Conservation (phyloP, 2,797 vertebrate genomes). For the Lophotriccus pileatus region DNA sequence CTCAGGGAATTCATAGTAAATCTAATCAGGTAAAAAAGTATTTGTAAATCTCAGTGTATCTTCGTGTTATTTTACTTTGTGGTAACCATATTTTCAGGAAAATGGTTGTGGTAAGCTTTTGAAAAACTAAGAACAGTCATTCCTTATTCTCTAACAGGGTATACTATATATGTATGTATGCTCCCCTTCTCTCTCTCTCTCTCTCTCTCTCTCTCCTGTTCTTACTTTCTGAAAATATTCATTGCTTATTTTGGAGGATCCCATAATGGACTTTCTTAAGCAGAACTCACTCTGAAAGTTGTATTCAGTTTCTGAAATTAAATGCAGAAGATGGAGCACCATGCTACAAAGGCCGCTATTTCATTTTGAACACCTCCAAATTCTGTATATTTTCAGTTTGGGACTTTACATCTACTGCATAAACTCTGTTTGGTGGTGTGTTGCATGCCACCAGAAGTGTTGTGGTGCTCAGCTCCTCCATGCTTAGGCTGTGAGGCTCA, state of each 20-base stretch:
- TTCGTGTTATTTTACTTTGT: neutral
- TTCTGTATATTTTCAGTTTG: neutral
- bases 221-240: neutral
- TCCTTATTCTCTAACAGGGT: neutral
- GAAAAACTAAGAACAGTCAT: neutral
- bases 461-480: fast-evolving
- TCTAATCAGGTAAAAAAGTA: conserved; percentile 9
- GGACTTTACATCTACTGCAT: neutral
- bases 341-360: neutral
- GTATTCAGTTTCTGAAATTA: neutral
- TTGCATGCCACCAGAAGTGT: neutral
- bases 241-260: neutral
- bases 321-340: neutral
- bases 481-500: neutral
- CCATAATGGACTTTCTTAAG: neutral
- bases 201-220: neutral
- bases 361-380: neutral
- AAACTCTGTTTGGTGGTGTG: neutral
- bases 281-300: neutral
- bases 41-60: conserved; percentile 2
- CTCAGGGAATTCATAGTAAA: neutral
- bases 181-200: fast-evolving
- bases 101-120: neutral
- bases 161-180: neutral
- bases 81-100: neutral